Percentiles rank a stretch among this genome's conserved stretches.
Conservation (phyloP, 1,140 invertebrate species). For the Trichogramma pretiosum region DNA sequence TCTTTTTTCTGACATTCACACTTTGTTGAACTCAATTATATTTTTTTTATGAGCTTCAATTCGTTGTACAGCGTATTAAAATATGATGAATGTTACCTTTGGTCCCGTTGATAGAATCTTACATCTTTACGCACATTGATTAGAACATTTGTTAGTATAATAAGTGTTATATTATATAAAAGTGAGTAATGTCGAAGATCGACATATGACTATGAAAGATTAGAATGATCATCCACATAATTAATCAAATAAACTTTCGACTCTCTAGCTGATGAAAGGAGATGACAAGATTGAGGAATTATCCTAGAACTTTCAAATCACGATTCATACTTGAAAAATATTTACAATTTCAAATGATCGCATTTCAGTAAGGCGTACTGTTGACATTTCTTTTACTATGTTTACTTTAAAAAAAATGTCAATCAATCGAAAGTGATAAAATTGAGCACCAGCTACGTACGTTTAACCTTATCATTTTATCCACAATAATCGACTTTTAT, state of each 20-base stretch:
- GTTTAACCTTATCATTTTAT: slow-evolving; percentile 10
- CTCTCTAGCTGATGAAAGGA: too few species aligned
- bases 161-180: slow-evolving; percentile 21
- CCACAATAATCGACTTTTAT: too few species aligned
- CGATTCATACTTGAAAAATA: slow-evolving; percentile 8
- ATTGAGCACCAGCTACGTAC: slow-evolving; percentile 16
- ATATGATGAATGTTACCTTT: slow-evolving; percentile 38
- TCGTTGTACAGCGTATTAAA: slow-evolving; percentile 30
- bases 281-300: too few species aligned
- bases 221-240: slow-evolving; percentile 3
- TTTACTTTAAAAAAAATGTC: slow-evolving; percentile 3
- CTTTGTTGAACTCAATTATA: slow-evolving; percentile 13
- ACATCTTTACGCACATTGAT: slow-evolving; percentile 26
- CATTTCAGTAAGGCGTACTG: neutral
- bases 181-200: slow-evolving; percentile 29
- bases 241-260: too few species aligned
- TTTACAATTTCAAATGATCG: slow-evolving; percentile 12
- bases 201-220: slow-evolving; percentile 19
- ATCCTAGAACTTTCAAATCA: too few species aligned
- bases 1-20: slow-evolving; percentile 7
- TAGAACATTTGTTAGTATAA: slow-evolving; percentile 24
- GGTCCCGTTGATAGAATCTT: slow-evolving; percentile 43
- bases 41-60: slow-evolving; percentile 21
- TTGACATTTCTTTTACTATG: slow-evolving; percentile 3
- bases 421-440: slow-evolving; percentile 4